Evolutionary conservation across 2,888 invertebrate species (phyloP).

Genomic region (Notodonta dromedarius): DNA sequence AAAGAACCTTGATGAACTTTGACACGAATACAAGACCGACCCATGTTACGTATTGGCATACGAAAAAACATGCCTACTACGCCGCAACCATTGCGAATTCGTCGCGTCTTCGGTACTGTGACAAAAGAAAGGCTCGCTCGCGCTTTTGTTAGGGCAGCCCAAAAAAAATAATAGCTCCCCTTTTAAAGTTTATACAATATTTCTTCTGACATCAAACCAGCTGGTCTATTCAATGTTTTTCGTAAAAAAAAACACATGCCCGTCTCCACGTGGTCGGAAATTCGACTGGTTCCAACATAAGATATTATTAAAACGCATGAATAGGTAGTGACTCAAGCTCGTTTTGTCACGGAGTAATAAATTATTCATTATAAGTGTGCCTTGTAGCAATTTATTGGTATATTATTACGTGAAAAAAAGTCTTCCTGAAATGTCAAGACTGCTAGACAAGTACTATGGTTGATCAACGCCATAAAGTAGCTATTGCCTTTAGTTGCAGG

Average conservation of each 20-base stretch:
- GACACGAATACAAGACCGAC: conserved; percentile 63
- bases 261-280: conserved; percentile 74
- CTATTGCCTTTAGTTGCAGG: conserved; percentile 47
- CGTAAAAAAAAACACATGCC: conserved; percentile 41
- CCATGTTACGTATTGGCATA: conserved; percentile 56
- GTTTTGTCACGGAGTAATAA: conserved; percentile 47
- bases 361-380: conserved; percentile 40
- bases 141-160: conserved; percentile 53
- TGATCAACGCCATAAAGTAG: conserved; percentile 31
- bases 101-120: conserved; percentile 56
- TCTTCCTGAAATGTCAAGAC: conserved; percentile 52
- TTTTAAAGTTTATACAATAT: conserved; percentile 69
- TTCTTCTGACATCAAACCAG: conserved; percentile 74
- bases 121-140: conserved; percentile 59
- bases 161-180: conserved; percentile 62
- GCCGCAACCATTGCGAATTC: conserved; percentile 62
- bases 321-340: conserved; percentile 31
- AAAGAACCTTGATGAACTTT: conserved; percentile 67
- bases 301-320: conserved; percentile 38
- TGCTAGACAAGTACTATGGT: conserved; percentile 30
- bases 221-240: conserved; percentile 74
- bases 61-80: conserved; percentile 45
- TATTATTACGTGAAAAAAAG: conserved; percentile 40
- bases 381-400: conserved; percentile 39
- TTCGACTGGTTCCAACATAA: conserved; percentile 51